Evolutionary conservation across 2,797 vertebrate species (phyloP), one percentile per base, ranked within the genome.

Genomic region (Pangasius larnaudii): DNA sequence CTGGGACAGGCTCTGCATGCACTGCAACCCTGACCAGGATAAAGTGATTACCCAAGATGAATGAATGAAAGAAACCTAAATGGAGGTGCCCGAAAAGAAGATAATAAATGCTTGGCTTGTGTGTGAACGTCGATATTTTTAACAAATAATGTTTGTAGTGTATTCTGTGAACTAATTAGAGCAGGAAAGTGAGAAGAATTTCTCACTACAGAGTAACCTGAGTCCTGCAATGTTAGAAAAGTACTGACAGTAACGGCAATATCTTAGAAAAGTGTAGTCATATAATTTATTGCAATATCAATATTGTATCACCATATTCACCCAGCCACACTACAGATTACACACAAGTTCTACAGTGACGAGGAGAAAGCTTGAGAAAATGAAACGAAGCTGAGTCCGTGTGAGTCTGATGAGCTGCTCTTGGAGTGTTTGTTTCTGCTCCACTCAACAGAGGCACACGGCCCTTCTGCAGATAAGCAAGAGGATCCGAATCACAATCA

Each of bases 391-490:
- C 11, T 5, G 11, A 72, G 49, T 72, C 49, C 0, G 22, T 72
- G 49, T 36, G 10, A 56, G 33, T 71, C 19, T 72, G 67, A 85
- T 72, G 83, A 85, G 83, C 67, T 85, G 30, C 42, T 84, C 18
- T 51, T 84, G 61, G n/a, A 84, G 81, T 84, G 67, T 72, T 85
- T 85, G 65, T 69, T 85, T 36, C 83, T 56, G 51, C 49, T 85
- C 19, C 83, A 85, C 46, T 72, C 22, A 56, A 39, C 30, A 72
- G 65, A 85, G 22, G 49, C 83, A 58, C 33, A 53, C 49, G 16
- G 30, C 83, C 30, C 49, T 72, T 65, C 56, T 63, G 27, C 36
- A 67, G 56, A 58, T 82, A 77, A 81, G 39, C 49, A 56, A 71
- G 30, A 85, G 49, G 19, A 72, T 36, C 33, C 83, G 33, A 27